These are phyloP conservation scores for Pipa parva DNA, from an alignment of 2,113 vertebrate species.

Conservation along the genomic window DNA sequence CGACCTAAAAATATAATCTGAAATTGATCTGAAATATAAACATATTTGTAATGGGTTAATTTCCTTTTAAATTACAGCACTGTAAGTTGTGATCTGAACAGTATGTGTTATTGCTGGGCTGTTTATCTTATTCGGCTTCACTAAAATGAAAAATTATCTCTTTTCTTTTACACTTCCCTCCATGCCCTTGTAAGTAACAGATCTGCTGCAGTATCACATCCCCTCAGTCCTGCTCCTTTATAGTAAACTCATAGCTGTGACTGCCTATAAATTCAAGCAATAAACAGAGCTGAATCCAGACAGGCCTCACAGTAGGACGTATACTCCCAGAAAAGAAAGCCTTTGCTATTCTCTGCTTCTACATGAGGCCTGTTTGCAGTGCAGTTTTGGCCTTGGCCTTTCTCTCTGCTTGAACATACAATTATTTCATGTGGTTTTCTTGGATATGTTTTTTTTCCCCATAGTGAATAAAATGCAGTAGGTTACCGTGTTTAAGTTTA, in stretches of 20 bases:
- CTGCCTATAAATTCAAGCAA: slow-evolving; percentile 35
- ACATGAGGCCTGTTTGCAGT: neutral
- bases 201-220: slow-evolving; percentile 23
- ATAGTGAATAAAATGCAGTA: neutral
- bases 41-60: no score
- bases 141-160: neutral
- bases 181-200: slow-evolving; percentile 18
- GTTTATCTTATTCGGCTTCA: neutral
- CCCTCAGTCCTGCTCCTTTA: neutral
- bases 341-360: neutral
- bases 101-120: neutral
- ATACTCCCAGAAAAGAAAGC: neutral
- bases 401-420: slow-evolving; percentile 1
- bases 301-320: slow-evolving; percentile 5
- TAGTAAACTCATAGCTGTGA: slow-evolving; percentile 22
- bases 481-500: neutral
- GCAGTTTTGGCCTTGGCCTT: neutral
- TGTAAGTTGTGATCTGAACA: no score
- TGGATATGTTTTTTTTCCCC: neutral
- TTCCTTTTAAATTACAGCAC: no score
- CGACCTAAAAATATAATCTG: no score
- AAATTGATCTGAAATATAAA: no score
- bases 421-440: neutral
- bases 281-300: slow-evolving; percentile 15
- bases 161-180: slow-evolving; percentile 1